A percentile compares a stretch with the other conserved stretches of the same genome.
These are phyloP conservation scores for Teleiodes luculella DNA, from an alignment of 2,888 invertebrate genomes.

Conservation along the genomic window DNA sequence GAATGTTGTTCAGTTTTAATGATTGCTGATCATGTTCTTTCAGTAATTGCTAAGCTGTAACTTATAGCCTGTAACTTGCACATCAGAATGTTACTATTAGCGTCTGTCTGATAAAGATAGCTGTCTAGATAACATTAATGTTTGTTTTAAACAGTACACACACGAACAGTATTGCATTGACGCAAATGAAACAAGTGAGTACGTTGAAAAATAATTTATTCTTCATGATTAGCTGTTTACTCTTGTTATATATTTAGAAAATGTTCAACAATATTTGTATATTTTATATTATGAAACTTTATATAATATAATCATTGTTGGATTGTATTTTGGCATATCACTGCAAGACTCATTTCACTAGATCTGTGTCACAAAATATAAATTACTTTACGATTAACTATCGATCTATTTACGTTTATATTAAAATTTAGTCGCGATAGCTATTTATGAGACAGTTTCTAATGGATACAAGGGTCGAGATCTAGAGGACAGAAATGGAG, in stretches of 20 bases:
- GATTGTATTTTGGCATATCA: constrained; percentile 76
- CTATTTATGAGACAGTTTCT: neutral
- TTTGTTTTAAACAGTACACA: too few relatives aligned
- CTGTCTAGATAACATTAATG: neutral
- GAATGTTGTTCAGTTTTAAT: too few relatives aligned
- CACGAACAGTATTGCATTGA: neutral
- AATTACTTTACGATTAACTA: constrained; percentile 17
- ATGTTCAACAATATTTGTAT: constrained; percentile 77
- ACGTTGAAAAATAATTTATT: constrained; percentile 78
- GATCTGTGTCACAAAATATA: constrained; percentile 56
- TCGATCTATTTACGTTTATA: constrained; percentile 8
- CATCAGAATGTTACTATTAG: too few relatives aligned
- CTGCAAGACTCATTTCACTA: constrained; percentile 61
- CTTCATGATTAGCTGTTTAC: constrained; percentile 70
- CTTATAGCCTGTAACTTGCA: too few relatives aligned
- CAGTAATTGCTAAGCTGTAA: too few relatives aligned
- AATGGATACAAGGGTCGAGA: constrained; percentile 21
- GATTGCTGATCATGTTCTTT: too few relatives aligned
- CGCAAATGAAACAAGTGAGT: constrained; percentile 53
- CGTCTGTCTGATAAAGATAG: too few relatives aligned
- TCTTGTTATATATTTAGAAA: constrained; percentile 73
- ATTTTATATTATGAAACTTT: constrained; percentile 73
- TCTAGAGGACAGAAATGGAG: constrained; percentile 15
- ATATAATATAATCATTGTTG: constrained; percentile 71
- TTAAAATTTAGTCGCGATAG: constrained; percentile 13